Base-by-base conservation (phyloP, 2,113 vertebrate species). In the Rostratula benghalensis region DNA sequence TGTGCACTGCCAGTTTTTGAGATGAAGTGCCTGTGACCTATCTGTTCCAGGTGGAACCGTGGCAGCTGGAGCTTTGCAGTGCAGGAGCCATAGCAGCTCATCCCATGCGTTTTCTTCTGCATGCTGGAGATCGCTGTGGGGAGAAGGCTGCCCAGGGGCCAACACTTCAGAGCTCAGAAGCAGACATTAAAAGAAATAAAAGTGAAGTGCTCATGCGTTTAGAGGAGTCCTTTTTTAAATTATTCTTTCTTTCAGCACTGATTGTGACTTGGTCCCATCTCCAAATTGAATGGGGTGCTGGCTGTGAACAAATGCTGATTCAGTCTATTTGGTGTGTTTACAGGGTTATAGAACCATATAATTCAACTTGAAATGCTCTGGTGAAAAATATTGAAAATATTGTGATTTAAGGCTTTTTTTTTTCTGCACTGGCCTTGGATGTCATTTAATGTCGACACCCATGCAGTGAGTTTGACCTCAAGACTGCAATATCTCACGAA, bases 71-170 rank as follows among this genome's bases (percentile, higher is more conserved):
- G 12, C 37, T 59, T 79, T 54, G 67, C 83, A 54, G 11, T 6
- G 39, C 30, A 51, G 59, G 31, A 14, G 37, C 13, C 15, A 6
- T 16, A 43, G 63, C 8, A 17, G 28, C 19, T 6, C 20, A 31
- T 13, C 43, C 39, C n/a, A 3, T 0, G 3, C 1, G 1, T n/a
- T 68, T 53, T 24, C 24, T 45, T 37, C 51, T 35, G 16, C 2
- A 1, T 18, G 33, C 7, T 73, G 67, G 74, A 64, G 67, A 19
- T 27, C 1, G 2, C 31, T 37, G 9, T 14, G 43, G 54, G 48
- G 31, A 24, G 20, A 37, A 19, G 53, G 33, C 53, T 89, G n/a
- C 41, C 33, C 59, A 31, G 35, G 33, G 41, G 69, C 11, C n/a
- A 60, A 24, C 30, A 15, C 16, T 8, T 15, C 39, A 23, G 65